phyloP scores from a whole-genome alignment of 2,113 vertebrate species.

The Charina bottae region DNA sequence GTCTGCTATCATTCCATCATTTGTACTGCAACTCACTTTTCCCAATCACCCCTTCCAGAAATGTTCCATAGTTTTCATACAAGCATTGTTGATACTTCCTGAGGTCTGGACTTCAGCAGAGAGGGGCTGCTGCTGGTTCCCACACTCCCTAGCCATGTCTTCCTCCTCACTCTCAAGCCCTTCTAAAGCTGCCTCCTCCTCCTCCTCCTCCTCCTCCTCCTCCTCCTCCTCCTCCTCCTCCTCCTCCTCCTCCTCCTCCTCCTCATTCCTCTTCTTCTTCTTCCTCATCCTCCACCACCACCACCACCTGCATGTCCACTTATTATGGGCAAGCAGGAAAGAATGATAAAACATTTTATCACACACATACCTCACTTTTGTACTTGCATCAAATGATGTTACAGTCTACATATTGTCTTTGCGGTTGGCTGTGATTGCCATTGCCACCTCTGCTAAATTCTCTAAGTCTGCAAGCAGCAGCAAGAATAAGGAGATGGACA shows the following conservation, averaged over 20 bases:
- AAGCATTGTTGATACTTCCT: background rate
- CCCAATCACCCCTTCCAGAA: background rate
- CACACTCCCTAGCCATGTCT: background rate
- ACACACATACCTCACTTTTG: background rate
- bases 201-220: too few species aligned
- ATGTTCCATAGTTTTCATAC: background rate
- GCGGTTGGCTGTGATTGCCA: too few species aligned
- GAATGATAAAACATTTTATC: background rate
- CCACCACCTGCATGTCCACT: background rate
- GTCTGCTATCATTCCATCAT: background rate
- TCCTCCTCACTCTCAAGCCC: background rate
- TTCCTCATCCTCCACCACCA: too few species aligned
- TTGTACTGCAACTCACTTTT: background rate
- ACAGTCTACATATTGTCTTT: too few species aligned
- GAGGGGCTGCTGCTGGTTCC: background rate
- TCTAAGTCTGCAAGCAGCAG: too few species aligned
- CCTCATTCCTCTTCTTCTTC: background rate
- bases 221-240: too few species aligned
- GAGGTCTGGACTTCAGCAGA: background rate
- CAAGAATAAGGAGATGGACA: too few species aligned
- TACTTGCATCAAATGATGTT: too few species aligned
- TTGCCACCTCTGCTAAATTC: too few species aligned
- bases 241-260: background rate
- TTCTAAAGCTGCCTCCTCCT: background rate
- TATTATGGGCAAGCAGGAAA: background rate